Conservation (phyloP, 2,888 invertebrate genomes). For the Phengaris alcon region DNA sequence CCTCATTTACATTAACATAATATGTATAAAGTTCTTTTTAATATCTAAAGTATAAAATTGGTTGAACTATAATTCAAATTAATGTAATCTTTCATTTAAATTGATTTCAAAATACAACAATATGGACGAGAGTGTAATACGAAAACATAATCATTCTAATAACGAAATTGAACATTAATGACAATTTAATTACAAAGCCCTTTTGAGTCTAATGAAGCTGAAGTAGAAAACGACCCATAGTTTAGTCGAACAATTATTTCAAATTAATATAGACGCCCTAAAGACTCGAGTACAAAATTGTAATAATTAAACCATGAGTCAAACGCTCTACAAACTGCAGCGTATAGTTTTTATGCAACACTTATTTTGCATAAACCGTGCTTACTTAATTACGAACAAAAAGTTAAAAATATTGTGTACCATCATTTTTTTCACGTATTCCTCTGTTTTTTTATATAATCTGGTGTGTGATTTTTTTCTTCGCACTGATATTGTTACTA, state of each 20-base stretch:
- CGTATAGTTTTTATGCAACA: slow-evolving; percentile 47
- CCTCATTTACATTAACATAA: too few species aligned
- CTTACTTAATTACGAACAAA: slow-evolving; percentile 44
- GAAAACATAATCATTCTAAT: not conserved
- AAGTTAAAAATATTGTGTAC: slow-evolving; percentile 45
- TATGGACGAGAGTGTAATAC: not conserved
- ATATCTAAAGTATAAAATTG: too few species aligned
- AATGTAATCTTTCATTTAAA: slow-evolving; percentile 7
- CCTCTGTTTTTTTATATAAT: slow-evolving; percentile 34
- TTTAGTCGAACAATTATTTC: slow-evolving; percentile 6
- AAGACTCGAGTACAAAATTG: slow-evolving; percentile 7
- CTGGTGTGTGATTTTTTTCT: slow-evolving; percentile 43
- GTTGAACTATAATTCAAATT: not conserved
- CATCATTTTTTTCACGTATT: slow-evolving; percentile 39
- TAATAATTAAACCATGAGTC: slow-evolving; percentile 14
- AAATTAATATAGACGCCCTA: not conserved
- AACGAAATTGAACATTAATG: slow-evolving; percentile 23
- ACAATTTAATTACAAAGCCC: slow-evolving; percentile 18
- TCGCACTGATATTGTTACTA: not conserved
- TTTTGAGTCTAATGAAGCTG: slow-evolving; percentile 13
- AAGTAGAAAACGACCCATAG: slow-evolving; percentile 11
- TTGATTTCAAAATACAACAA: slow-evolving; percentile 3
- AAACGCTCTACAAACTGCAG: slow-evolving; percentile 24
- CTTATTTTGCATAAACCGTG: slow-evolving; percentile 54
- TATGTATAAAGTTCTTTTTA: too few species aligned